These are phyloP conservation scores for Caenorhabditis sp. DNA, from an alignment of 2,888 invertebrate species.

Conservation along the genomic window DNA sequence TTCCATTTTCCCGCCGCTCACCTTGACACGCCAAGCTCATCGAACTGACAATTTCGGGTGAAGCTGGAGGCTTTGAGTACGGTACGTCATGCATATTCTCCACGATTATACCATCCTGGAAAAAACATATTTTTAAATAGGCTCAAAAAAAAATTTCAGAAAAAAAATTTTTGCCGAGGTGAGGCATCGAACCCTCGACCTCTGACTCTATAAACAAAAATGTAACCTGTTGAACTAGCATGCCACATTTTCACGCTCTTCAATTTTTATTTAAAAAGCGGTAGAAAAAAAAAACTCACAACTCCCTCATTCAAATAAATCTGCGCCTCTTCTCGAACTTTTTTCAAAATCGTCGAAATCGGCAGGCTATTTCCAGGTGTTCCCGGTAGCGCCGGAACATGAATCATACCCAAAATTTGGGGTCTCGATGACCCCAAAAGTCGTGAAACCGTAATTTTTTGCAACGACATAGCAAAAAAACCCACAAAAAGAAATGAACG, in stretches of 20 bases:
- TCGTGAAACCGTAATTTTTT: constrained; percentile 20
- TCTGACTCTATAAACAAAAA: too few species aligned
- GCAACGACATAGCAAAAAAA: too few species aligned
- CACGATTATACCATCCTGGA: constrained; percentile 56
- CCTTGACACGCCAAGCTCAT: constrained; percentile 51
- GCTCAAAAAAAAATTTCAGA: too few species aligned
- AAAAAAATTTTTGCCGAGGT: too few species aligned
- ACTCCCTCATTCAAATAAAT: constrained; percentile 52
- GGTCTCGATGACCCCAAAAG: constrained; percentile 42
- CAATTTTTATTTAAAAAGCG: too few species aligned
- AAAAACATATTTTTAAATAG: too few species aligned
- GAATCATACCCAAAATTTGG: constrained; percentile 65
- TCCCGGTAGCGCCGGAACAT: constrained; percentile 56
- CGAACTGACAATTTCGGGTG: constrained; percentile 40
- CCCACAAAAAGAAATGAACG: too few species aligned
- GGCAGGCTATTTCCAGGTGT: constrained; percentile 48
- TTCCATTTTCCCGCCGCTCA: too few species aligned
- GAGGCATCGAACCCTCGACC: too few species aligned
- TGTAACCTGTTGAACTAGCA: too few species aligned
- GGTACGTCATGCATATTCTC: constrained; percentile 69
- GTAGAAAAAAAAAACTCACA: constrained; percentile 8
- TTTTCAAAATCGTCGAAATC: constrained; percentile 51
- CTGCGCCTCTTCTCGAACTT: constrained; percentile 59
- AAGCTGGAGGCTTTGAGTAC: constrained; percentile 47
- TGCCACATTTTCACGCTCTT: too few species aligned